Conservation (phyloP, 2,113 vertebrate genomes). For the Sylvia atricapilla region DNA sequence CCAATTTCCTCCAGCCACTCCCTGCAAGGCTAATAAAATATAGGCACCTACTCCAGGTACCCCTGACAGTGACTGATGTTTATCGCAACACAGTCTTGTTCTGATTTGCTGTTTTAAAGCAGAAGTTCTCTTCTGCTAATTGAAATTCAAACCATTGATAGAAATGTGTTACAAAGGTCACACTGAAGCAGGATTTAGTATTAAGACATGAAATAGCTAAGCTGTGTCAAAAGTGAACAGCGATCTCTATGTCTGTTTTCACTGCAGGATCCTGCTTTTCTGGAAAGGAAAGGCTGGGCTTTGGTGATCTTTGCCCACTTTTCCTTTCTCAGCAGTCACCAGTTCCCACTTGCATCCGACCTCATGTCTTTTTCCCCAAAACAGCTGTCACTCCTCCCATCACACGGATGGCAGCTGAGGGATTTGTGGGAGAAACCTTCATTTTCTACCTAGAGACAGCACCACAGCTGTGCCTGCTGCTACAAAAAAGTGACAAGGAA, state of each 20-base stretch:
- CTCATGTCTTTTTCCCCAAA: not conserved
- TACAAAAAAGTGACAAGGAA: not conserved
- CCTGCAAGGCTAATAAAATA: not conserved
- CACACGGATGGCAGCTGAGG: not conserved
- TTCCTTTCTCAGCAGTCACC: not conserved
- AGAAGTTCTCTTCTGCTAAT: not conserved
- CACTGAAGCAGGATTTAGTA: not conserved
- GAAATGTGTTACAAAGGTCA: not conserved
- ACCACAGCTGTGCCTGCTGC: not conserved
- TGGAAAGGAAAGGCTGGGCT: not conserved
- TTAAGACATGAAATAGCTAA: not conserved
- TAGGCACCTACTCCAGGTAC: fast-evolving
- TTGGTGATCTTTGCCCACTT: not conserved
- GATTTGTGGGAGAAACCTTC: not conserved
- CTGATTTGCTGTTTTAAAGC: not conserved
- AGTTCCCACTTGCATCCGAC: not conserved
- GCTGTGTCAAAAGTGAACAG: not conserved
- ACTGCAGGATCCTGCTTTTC: not conserved
- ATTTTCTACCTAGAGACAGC: not conserved
- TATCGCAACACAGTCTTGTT: not conserved
- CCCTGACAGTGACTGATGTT: not conserved
- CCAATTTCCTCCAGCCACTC: fast-evolving
- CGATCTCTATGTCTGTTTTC: not conserved
- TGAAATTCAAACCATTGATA: not conserved
- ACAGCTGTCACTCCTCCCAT: not conserved